Base-by-base conservation (phyloP, 2,797 vertebrate genomes). In the Typhlichthys eigenmanni region DNA sequence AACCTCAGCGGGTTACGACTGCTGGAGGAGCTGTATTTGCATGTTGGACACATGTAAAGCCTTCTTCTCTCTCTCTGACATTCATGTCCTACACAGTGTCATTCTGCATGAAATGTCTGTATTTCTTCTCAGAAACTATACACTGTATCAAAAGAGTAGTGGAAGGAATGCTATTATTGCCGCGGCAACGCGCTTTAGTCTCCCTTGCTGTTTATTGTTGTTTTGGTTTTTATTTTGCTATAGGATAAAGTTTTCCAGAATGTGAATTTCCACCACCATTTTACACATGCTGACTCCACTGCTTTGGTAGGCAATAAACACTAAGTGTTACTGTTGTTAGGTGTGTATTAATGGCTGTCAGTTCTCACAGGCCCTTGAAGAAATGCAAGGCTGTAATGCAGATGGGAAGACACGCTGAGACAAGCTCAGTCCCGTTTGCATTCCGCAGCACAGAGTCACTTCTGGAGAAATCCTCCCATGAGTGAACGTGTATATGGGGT, bases 391-490 rank as follows among this genome's bases (percentile, higher is more conserved):
- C 75, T 69, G 43, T 60, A 82, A 83, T 82, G 85, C 88, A 88
- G 51, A 80, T 86, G 73, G 55, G 69, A 81, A 76, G 72, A 75
- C 81, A 84, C 80, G 38, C 70, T 32, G 68, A 70, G 83, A 85
- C 96, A 72, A 91, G 96, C 91, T 72, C 57, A 9, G 56, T 93
- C 96, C 92, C 95, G 97, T 64, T 68, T 59, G 78, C 93, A 96
- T 97, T 96, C 96, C 95, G 90, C 87, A 58, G 90, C 83, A 60
- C 19, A 60, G 16, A 90, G 87, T 91, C 85, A 68, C 81, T 80
- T 84, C 83, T 55, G 67, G 87, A 95, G 94, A 94, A 94, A 95
- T 95, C 93, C 91, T 87, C 24, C 68, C 58, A 32, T 66, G 68
- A 65, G 72, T 54, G 57, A 65, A 61, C 55, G 72, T 66, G 55